These are phyloP conservation scores for Gambusia yucatana DNA, from an alignment of 2,797 vertebrate genomes.

Conservation along the genomic window DNA sequence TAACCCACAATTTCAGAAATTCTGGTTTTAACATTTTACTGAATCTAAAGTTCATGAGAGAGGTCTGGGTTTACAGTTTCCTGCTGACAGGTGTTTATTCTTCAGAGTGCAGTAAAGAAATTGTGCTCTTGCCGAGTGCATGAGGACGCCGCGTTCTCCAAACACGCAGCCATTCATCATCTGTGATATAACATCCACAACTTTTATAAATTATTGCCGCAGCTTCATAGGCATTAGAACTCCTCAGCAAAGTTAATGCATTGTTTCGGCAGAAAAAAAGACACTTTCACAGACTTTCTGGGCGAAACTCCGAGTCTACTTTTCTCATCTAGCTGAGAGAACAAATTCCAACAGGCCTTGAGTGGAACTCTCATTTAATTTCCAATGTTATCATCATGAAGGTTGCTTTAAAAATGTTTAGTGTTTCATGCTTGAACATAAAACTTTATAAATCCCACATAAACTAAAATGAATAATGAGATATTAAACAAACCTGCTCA, in stretches of 20 bases:
- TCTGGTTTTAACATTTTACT: neutral
- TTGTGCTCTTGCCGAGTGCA: neutral
- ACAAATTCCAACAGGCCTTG: neutral
- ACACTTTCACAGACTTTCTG: conserved; percentile 1
- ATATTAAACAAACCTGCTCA: too few relatives aligned
- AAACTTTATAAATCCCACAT: neutral
- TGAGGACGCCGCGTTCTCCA: neutral
- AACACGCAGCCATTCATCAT: conserved; percentile 3
- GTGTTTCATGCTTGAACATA: neutral
- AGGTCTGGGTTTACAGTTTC: neutral
- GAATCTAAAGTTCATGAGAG: conserved; percentile 1
- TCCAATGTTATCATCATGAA: neutral
- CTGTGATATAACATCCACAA: neutral
- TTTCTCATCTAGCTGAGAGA: neutral
- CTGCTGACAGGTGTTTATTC: conserved; percentile 10
- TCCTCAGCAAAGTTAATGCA: neutral
- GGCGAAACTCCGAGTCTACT: neutral
- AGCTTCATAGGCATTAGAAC: neutral
- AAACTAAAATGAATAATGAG: neutral
- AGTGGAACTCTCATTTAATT: neutral
- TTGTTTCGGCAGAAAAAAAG: neutral
- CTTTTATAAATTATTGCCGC: neutral
- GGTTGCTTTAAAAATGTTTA: too few relatives aligned
- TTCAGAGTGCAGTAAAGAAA: conserved; percentile 8
- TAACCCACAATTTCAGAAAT: neutral